A percentile compares a stretch with the other conserved stretches of the same genome.
phyloP scores from a whole-genome alignment of 2,797 vertebrate genomes.

The Pseudochaenichthys georgianus region DNA sequence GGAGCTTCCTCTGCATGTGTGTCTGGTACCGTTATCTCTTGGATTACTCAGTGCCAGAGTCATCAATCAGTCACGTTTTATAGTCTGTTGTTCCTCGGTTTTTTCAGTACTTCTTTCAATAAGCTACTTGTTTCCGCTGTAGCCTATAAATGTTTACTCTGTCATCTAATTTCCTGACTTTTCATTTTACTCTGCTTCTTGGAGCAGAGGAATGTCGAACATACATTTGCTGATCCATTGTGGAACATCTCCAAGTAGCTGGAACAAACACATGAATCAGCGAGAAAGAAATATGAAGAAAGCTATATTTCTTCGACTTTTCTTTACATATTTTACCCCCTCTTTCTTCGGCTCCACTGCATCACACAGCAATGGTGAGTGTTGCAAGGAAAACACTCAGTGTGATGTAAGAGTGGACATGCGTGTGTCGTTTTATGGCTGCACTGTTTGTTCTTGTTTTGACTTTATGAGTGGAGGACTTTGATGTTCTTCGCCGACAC shows the following conservation, averaged over 20 bases:
- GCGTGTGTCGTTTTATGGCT: constrained; percentile 47
- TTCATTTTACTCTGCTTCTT: constrained; percentile 22
- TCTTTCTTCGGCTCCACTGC: constrained; percentile 23
- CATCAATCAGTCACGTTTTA: constrained; percentile 12
- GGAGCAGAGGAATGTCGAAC: not conserved
- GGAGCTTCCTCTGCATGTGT: not conserved
- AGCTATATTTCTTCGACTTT: constrained; percentile 11
- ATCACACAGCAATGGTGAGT: constrained; percentile 46
- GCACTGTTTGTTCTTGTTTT: constrained; percentile 66
- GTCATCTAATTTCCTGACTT: constrained; percentile 7
- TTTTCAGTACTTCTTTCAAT: not conserved
- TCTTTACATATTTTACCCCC: constrained; percentile 25
- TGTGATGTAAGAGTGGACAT: constrained; percentile 15
- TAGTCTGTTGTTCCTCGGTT: not conserved
- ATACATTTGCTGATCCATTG: constrained; percentile 31
- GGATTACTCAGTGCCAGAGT: not conserved
- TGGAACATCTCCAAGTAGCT: constrained; percentile 26
- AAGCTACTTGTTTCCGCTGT: constrained; percentile 7
- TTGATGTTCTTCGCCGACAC: constrained; percentile 40
- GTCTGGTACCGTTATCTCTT: constrained; percentile 16
- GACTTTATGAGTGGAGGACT: constrained; percentile 30
- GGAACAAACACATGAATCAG: constrained; percentile 54
- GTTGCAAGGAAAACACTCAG: constrained; percentile 33
- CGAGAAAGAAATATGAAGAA: constrained; percentile 1
- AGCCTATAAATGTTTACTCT: not conserved